Conservation (phyloP, 2,888 invertebrate species). For the Drosophila formosana region DNA sequence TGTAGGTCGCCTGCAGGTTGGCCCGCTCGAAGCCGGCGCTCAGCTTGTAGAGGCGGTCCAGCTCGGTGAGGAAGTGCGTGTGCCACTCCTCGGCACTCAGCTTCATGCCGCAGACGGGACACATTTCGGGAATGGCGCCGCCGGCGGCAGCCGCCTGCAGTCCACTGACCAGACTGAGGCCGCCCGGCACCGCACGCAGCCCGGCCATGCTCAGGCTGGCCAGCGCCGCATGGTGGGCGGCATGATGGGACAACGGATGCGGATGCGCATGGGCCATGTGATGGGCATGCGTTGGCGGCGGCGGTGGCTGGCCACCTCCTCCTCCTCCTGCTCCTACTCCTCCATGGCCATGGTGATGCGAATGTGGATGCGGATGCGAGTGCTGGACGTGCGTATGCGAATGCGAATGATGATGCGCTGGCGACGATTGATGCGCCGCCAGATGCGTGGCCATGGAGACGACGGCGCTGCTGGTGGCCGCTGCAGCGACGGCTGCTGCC, state of each 20-base stretch:
- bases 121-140: constrained; percentile 85
- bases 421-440: constrained; percentile 64
- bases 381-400: not conserved
- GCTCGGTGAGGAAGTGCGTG: constrained; percentile 89
- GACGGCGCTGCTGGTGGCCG: constrained; percentile 58
- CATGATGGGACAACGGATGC: constrained; percentile 76
- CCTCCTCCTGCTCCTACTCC: not conserved
- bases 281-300: constrained; percentile 60
- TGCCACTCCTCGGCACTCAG: constrained; percentile 89
- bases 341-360: constrained; percentile 27
- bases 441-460: constrained; percentile 71
- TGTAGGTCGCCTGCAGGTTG: constrained; percentile 84
- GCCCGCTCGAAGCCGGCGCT: constrained; percentile 86
- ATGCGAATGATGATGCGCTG: constrained; percentile 57
- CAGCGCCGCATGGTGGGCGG: constrained; percentile 77
- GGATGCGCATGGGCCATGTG: constrained; percentile 73
- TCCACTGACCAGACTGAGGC: constrained; percentile 71
- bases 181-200: constrained; percentile 70
- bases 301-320: constrained; percentile 15
- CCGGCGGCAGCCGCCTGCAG: constrained; percentile 70
- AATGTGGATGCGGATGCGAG: constrained; percentile 33
- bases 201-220: constrained; percentile 77
- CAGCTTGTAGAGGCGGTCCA: constrained; percentile 89
- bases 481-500: constrained; percentile 57
- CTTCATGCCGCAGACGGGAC: constrained; percentile 90